Percentiles rank a stretch among this genome's conserved stretches.
phyloP scores from a whole-genome alignment of 2,113 vertebrate species.

The Gobius niger region DNA sequence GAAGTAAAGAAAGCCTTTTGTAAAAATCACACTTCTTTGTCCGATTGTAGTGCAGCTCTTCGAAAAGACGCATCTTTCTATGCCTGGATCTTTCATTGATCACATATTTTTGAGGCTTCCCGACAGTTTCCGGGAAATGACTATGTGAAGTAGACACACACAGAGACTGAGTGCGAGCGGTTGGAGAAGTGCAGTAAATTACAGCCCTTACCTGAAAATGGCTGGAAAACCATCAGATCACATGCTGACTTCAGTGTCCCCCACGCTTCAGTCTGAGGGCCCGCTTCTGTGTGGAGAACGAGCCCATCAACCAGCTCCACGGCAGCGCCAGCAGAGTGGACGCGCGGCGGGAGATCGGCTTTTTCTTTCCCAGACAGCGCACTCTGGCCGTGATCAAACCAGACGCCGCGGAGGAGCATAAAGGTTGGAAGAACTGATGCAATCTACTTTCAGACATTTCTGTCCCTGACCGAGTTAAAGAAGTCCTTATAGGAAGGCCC shows the following conservation, averaged over 20 bases:
- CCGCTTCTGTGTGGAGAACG: constrained; percentile 63
- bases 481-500: too few species aligned
- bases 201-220: constrained; percentile 11
- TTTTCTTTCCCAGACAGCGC: constrained; percentile 76
- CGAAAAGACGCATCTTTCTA: constrained; percentile 8
- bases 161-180: not conserved
- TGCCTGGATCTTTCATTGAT: constrained; percentile 5
- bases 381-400: constrained; percentile 81
- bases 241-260: constrained; percentile 3
- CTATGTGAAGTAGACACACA: not conserved
- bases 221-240: constrained; percentile 9
- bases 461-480: too few species aligned
- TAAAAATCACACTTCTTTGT: not conserved
- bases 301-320: constrained; percentile 74
- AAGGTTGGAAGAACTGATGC: constrained; percentile 51
- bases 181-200: constrained; percentile 12
- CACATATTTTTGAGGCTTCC: constrained; percentile 2
- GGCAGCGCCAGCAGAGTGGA: constrained; percentile 70
- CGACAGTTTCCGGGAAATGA: constrained; percentile 6
- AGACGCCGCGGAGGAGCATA: constrained; percentile 69
- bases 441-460: not conserved
- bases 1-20: not conserved
- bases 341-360: constrained; percentile 73
- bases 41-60: not conserved
- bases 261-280: constrained; percentile 64